Base-by-base conservation (phyloP, 2,888 invertebrate species). In the Arrhopalites spinosus region DNA sequence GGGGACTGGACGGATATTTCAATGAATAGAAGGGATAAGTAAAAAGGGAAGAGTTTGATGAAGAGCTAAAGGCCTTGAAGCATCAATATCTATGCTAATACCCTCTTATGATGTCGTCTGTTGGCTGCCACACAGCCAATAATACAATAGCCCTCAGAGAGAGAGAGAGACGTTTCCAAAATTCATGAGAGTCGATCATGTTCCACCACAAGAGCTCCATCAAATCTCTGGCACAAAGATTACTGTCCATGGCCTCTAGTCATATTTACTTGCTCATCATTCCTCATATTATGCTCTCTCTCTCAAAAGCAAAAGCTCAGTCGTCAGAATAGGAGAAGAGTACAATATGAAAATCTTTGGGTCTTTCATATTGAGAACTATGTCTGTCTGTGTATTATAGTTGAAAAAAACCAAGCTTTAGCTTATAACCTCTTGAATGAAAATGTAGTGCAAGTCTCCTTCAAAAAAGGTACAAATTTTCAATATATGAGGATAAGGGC, bases 21-120 rank as follows among this genome's bases (percentile, higher is more conserved):
- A 5, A 29, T 8, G 66, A 66, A 36, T 20, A 25, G 47, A 68
- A n/a, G 47, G 45, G 25, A 68, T 45, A 17, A 47, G 67, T 25
- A 47, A 27, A 61, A 71, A 59, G 71, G 61, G 71, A 71, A 29
- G 74, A 69, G 71, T 75, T 75, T 76, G 73, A 75, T 78, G 73
- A 73, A 75, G 78, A 70, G 73, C 75, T 75, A 53, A 73, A 73
- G 73, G 76, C 73, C 78, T 76, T 64, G 53, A 74, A 79, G 79
- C 78, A 76, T 78, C 79, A 79, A 79, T 79, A 79, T 79, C 78
- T 77, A 79, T 79, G 79, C 78, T 79, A 79, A 79, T 79, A 78
- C 68, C 75, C 66, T 63, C 68, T 69, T 69, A 69, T 74, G 74
- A 74, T 66, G 68, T 69, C 74, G 36, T 70, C 70, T 15, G 59